Evolutionary conservation across 2,797 vertebrate genomes (phyloP).

Genomic region (Erpetoichthys calabaricus): DNA sequence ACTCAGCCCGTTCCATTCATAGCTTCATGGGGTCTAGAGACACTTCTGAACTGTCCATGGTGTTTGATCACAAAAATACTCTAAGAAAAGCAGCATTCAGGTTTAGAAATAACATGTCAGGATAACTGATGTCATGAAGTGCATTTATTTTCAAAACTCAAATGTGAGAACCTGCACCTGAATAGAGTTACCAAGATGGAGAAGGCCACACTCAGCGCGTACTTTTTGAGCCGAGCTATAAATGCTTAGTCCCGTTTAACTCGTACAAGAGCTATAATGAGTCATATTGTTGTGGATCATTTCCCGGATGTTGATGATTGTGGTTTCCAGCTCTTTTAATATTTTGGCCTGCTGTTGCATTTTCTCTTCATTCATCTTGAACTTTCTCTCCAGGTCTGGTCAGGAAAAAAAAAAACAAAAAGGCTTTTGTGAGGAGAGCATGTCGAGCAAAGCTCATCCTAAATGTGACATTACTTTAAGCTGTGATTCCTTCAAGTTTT

Average conservation of each 20-base stretch:
- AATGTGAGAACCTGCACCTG: too few relatives aligned
- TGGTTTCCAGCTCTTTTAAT: conserved; percentile 46
- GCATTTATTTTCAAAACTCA: too few relatives aligned
- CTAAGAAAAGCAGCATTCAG: too few relatives aligned
- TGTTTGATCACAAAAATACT: too few relatives aligned
- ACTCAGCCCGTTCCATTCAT: too few relatives aligned
- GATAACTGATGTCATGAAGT: too few relatives aligned
- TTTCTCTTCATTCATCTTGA: conserved; percentile 48
- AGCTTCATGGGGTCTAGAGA: too few relatives aligned
- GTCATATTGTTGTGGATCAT: conserved; percentile 41
- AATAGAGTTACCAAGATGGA: background rate
- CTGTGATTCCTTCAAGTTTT: background rate
- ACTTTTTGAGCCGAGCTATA: too few relatives aligned
- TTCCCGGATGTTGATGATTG: conserved; percentile 38
- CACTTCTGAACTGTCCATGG: too few relatives aligned
- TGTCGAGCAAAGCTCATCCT: background rate
- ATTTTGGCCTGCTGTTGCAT: conserved; percentile 48
- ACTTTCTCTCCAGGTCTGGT: conserved; percentile 55
- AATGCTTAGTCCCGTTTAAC: conserved; percentile 8
- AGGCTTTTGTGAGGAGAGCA: conserved; percentile 1
- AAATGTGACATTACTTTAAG: background rate
- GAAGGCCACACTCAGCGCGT: background rate
- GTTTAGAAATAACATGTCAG: too few relatives aligned
- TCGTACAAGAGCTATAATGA: conserved; percentile 46
- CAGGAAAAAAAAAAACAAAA: background rate